Base-by-base conservation (phyloP, 2,888 invertebrate species). In the Oeneis ivallda region DNA sequence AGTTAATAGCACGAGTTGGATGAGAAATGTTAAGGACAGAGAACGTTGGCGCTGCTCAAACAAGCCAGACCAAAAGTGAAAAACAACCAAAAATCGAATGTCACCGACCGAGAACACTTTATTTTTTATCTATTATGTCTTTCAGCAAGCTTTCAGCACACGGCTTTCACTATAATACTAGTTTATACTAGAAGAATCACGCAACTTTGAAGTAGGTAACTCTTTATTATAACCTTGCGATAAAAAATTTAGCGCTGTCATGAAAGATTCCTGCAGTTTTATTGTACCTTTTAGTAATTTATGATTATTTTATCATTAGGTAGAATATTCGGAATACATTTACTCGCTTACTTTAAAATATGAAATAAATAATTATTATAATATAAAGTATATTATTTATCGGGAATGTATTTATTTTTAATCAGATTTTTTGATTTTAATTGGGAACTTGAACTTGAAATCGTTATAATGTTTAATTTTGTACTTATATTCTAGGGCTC, bases 191-290 rank as follows among this genome's bases (percentile, higher is more conserved):
- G 78, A 75, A 77, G 78, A 75, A 78, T 75, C 88, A 87, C 88
- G 90, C 88, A 87, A 88, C 73, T 79, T 87, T 88, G 85, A 87
- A 82, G 85, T 86, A 87, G 87, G 85, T 86, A 87, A 88, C 81
- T 75, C 71, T 78, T 77, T 74, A 72, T 72, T 74, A 72, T 72
- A 74, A 78, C 76, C n/a, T 15, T n/a, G 13, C 73, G 76, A 81
- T 79, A 26, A 26, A 26, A 75, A 79, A 10, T 74, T 77, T 71
- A 72, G 74, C 74, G 71, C 70, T 76, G n/a, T 72, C 75, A 76
- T 78, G 79, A 19, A 39, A 58, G 61, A 17, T 54, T 68, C 64
- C 26, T 26, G 26, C 26, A 54, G 68, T 64, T 68, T 64, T 66
- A 65, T 67, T 26, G 6, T 32, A 50, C 7, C 11, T 10, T 26